Conservation (phyloP, 2,888 invertebrate species). For the Diaprepes abbreviatus region DNA sequence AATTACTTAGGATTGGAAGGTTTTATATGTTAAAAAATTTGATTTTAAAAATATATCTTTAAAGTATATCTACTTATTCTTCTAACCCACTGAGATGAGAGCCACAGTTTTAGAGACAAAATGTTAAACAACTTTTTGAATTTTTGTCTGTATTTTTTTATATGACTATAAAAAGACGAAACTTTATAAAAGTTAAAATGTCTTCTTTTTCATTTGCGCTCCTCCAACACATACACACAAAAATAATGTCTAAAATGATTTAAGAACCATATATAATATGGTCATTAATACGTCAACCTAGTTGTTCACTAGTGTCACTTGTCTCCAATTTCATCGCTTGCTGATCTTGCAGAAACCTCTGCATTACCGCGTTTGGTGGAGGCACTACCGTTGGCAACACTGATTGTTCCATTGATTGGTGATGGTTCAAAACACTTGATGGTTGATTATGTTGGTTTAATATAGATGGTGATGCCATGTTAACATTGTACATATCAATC, state of each 20-base stretch:
- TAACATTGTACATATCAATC: constrained; percentile 74
- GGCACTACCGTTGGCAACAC: constrained; percentile 58
- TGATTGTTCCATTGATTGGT: constrained; percentile 56
- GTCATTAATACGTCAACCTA: constrained; percentile 43
- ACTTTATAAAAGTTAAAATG: too few relatives aligned
- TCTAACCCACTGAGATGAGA: too few relatives aligned
- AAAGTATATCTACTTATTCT: too few relatives aligned
- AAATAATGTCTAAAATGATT: not conserved
- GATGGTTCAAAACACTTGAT: constrained; percentile 45
- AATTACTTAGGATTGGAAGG: too few relatives aligned
- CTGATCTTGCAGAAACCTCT: constrained; percentile 50
- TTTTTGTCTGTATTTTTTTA: too few relatives aligned
- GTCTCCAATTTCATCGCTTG: constrained; percentile 52
- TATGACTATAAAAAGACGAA: too few relatives aligned
- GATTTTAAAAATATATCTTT: too few relatives aligned
- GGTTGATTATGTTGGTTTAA: constrained; percentile 69
- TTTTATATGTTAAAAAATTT: too few relatives aligned
- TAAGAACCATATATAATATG: constrained; percentile 5
- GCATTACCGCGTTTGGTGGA: constrained; percentile 48
- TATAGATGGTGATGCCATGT: constrained; percentile 65
- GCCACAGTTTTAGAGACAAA: too few relatives aligned
- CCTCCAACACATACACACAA: not conserved
- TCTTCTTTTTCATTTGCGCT: not conserved
- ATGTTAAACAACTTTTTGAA: too few relatives aligned
- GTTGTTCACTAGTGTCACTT: constrained; percentile 49